Conservation (phyloP, 2,888 invertebrate species). For the Lasioglossum figueresi region DNA sequence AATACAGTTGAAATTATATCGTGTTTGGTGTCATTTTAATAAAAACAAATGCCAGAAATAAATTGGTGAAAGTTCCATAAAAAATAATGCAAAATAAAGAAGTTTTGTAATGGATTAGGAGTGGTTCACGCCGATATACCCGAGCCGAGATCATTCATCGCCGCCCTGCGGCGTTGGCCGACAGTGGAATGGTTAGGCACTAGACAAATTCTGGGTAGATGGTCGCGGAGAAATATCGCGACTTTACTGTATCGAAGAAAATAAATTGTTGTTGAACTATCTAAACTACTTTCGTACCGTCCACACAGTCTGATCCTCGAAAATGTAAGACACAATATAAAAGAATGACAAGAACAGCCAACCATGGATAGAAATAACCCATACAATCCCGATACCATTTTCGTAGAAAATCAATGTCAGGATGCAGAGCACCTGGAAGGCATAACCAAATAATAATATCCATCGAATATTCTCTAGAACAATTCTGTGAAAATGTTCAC, state of each 20-base stretch:
- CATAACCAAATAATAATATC: neutral
- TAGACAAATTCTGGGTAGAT: too few species aligned
- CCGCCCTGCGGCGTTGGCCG: too few species aligned
- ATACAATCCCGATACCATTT: neutral
- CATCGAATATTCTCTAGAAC: neutral
- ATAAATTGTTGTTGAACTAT: neutral
- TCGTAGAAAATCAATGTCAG: neutral
- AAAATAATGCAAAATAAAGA: too few species aligned
- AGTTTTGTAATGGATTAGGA: too few species aligned
- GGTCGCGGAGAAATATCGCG: too few species aligned
- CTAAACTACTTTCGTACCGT: conserved; percentile 6
- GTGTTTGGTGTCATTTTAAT: too few species aligned
- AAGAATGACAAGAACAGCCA: conserved; percentile 2
- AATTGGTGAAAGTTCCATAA: too few species aligned
- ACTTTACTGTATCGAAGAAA: neutral
- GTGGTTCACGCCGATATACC: too few species aligned
- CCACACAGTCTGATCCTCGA: conserved; percentile 2
- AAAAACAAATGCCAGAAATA: too few species aligned
- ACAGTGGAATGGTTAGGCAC: too few species aligned
- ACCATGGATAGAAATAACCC: conserved; percentile 2
- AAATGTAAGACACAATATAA: neutral
- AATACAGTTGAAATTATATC: too few species aligned
- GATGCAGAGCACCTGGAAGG: neutral
- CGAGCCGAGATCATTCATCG: too few species aligned
- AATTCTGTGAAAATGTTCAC: neutral